These are phyloP conservation scores for Ornithorhynchus anatinus DNA, from an alignment of 2,113 vertebrate genomes.

Conservation along the genomic window DNA sequence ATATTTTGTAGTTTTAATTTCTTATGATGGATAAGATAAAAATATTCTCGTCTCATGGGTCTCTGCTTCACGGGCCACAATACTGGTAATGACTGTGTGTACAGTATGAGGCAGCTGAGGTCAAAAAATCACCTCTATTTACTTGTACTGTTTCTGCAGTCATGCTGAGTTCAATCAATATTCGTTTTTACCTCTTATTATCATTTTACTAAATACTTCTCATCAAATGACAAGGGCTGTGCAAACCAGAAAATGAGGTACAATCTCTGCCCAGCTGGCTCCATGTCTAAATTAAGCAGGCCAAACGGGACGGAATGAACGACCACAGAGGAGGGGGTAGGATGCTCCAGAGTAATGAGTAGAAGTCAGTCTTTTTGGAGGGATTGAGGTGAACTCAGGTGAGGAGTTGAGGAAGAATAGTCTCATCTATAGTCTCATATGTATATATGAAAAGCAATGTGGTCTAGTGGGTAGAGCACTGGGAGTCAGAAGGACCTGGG, in stretches of 20 bases:
- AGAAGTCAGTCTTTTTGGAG: no score
- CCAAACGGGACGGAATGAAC: no score
- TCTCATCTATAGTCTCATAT: no score
- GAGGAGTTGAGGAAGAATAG: no score
- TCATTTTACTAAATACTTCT: background rate
- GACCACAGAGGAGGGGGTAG: no score
- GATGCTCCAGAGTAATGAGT: no score
- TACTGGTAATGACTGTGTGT: background rate
- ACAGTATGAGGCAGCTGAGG: background rate
- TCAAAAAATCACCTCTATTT: background rate
- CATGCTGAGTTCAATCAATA: background rate
- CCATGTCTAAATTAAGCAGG: no score
- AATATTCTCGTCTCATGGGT: background rate
- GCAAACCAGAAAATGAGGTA: background rate
- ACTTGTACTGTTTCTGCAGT: background rate
- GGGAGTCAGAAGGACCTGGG: no score
- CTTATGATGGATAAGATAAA: background rate
- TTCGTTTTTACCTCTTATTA: background rate
- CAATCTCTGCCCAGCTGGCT: no score
- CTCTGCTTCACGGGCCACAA: background rate
- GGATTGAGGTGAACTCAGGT: no score
- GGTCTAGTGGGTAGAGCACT: no score
- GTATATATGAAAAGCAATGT: no score
- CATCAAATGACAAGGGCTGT: background rate
- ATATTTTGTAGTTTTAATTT: conserved; percentile 4